Evolutionary conservation across 2,888 invertebrate genomes (phyloP).

Genomic region (Andrena bicolor): DNA sequence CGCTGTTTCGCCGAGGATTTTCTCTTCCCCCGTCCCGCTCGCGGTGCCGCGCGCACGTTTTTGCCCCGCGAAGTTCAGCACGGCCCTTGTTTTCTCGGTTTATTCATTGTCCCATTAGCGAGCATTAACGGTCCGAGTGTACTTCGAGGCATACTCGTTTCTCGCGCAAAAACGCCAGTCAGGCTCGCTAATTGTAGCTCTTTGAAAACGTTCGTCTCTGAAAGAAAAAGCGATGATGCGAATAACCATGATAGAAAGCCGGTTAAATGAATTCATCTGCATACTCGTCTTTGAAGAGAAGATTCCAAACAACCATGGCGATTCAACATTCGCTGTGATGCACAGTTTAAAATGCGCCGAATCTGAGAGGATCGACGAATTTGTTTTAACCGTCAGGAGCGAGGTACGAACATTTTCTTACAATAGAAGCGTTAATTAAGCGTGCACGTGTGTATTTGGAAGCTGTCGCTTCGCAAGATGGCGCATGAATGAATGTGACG

Average conservation of each 20-base stretch:
- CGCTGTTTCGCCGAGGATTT: constrained; percentile 11
- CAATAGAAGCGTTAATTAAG: too few relatives aligned
- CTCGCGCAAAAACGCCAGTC: constrained; percentile 4
- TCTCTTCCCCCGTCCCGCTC: background rate
- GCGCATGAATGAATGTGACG: constrained; percentile 7
- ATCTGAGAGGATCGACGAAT: too few relatives aligned
- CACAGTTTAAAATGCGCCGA: too few relatives aligned
- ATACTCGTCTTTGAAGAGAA: background rate
- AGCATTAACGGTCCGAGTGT: constrained; percentile 25
- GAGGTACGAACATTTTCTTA: too few relatives aligned
- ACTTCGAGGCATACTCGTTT: background rate
- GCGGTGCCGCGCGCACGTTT: background rate
- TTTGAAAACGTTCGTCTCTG: background rate
- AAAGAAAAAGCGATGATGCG: background rate
- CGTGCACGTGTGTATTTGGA: background rate
- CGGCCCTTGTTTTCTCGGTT: constrained; percentile 12
- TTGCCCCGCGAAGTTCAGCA: constrained; percentile 5
- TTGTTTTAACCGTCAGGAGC: too few relatives aligned
- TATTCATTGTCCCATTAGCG: constrained; percentile 51
- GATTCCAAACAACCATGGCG: background rate
- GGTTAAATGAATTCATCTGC: background rate
- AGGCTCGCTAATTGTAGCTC: constrained; percentile 8
- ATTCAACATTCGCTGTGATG: too few relatives aligned
- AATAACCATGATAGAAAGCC: constrained; percentile 15
- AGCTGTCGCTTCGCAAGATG: background rate